Conservation (phyloP, 2,113 vertebrate genomes). For the Potamarius usumacintae region DNA sequence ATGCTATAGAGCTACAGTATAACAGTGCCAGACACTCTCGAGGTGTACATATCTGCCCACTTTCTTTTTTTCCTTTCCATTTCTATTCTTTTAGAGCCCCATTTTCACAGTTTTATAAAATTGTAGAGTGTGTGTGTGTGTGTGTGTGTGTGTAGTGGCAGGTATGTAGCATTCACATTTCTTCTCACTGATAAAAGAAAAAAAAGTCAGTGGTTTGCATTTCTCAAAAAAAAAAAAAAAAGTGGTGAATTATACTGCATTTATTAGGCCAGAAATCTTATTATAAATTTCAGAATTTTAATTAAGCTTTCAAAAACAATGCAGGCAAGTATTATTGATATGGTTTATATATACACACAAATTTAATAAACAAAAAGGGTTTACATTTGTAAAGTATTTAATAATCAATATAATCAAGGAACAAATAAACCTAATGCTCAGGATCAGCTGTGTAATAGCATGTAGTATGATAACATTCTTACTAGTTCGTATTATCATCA, state of each 20-base stretch:
- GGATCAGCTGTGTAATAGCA: background rate
- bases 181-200: conserved; percentile 28
- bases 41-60: background rate
- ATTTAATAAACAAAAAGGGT: background rate
- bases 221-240: conserved; percentile 13
- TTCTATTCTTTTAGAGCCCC: background rate
- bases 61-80: background rate
- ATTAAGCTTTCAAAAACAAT: background rate
- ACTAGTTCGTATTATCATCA: background rate
- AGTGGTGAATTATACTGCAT: background rate
- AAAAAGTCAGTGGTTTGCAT: background rate
- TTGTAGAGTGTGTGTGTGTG: background rate
- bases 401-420: background rate
- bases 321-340: background rate
- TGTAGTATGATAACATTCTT: background rate
- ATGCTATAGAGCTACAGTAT: background rate
- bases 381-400: conserved; percentile 5
- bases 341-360: background rate
- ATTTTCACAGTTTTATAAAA: conserved; percentile 1
- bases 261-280: background rate
- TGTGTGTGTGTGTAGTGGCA: background rate
- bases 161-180: background rate
- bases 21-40: background rate
- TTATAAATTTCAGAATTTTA: background rate
- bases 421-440: conserved; percentile 2